phyloP scores from a whole-genome alignment of 2,888 invertebrate genomes.

The Scaptomyza cyrtandrae region DNA sequence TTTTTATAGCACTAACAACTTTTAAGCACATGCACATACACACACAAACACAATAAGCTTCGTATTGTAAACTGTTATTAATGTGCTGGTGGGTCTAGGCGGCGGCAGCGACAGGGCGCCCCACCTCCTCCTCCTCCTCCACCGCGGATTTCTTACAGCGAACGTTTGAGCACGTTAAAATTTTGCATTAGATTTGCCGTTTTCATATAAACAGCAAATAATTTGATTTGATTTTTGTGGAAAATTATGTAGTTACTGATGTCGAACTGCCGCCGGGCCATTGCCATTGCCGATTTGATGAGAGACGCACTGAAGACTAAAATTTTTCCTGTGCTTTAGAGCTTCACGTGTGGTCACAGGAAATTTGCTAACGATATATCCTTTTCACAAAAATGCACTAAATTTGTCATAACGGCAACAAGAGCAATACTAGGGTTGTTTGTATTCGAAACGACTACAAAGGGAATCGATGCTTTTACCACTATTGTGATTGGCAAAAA shows the following conservation, averaged over 20 bases:
- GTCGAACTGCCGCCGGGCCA: conserved; percentile 83
- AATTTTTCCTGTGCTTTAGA: conserved; percentile 45
- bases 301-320: conserved; percentile 56
- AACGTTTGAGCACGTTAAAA: conserved; percentile 81
- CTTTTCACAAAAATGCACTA: conserved; percentile 36
- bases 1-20: conserved; percentile 51
- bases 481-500: conserved; percentile 2
- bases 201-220: conserved; percentile 85
- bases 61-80: conserved; percentile 33
- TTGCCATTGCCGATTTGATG: conserved; percentile 82
- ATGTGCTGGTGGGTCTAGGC: conserved; percentile 46
- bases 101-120: conserved; percentile 35
- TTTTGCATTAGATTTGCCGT: conserved; percentile 84
- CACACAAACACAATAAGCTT: conserved; percentile 38
- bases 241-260: conserved; percentile 83
- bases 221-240: conserved; percentile 84
- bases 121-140: conserved; percentile 25
- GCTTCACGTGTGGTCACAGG: conserved; percentile 57
- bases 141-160: conserved; percentile 68
- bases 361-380: conserved; percentile 45
- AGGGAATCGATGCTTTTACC: not conserved
- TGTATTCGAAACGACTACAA: conserved; percentile 2
- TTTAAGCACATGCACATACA: conserved; percentile 47
- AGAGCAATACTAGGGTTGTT: conserved; percentile 23
- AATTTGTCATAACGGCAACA: conserved; percentile 31